Base-by-base conservation (phyloP, 2,797 vertebrate genomes). In the Zonotrichia albicollis region DNA sequence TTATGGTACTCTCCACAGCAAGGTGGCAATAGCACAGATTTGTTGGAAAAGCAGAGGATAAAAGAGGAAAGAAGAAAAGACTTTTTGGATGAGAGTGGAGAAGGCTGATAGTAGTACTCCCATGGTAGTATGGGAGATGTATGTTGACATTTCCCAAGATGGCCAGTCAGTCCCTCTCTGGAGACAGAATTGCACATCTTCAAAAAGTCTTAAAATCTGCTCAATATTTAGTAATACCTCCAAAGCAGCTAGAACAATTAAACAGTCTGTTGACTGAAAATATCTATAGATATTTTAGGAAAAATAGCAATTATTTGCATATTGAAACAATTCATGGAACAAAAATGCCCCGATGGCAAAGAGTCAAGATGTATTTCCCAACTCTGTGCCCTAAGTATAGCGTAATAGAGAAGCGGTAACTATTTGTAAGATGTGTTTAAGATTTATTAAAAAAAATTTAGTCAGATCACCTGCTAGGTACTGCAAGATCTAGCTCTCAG, bases 371-470 rank as follows among this genome's bases (percentile, higher is more conserved):
- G 2, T 25, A 66, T 74, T 92, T 89, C 36, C 64, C 26, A 67
- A 48, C 11, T 42, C 5, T 9, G 15, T 21, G 23, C 29, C n/a
- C 21, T 30, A 79, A 66, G 21, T 11, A 74, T 15, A 86, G 50
- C 89, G 89, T 81, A 95, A 96, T 32, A 89, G 17, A 70, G n/a
- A 45, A 76, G 9, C 48, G 38, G 18, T 57, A 92, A 93, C 43
- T 86, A 70, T 65, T 84, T 13, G 4, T 50, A 46, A 76, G 73
- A 87, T 11, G 30, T 75, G 25, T 79, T 84, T 54, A 54, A 43
- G 19, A 48, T 54, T 66, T 87, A 80, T 67, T 92, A 10, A 38
- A 60, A 64, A 26, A 7, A 65, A 65, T 22, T 58, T 91, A 84
- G 36, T 92, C 50, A 54, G 19, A 70, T 83, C 46, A 76, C 34